Base-by-base conservation (phyloP, 1,140 invertebrate species). In the Harlomillsia oculata region DNA sequence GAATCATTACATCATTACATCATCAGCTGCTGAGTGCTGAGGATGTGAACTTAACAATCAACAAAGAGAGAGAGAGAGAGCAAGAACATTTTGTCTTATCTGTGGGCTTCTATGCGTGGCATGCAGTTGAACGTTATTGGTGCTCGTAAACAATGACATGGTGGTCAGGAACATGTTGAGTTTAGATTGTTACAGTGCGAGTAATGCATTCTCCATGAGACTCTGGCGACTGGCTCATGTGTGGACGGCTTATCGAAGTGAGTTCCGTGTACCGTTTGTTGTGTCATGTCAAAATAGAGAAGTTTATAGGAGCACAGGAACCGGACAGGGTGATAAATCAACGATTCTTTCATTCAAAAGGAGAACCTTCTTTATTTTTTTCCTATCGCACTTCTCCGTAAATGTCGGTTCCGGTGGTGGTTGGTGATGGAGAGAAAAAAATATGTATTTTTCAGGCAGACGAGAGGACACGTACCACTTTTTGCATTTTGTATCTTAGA, bases 211-310 rank as follows among this genome's bases (percentile, higher is more conserved):
- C 50, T 65, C 64, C 44, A 60, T 65, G 60, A 56, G 64, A 56
- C 56, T 65, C 14, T 65, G 64, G 64, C 53, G 64, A 62, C 49
- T 65, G 34, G 64, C 64, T 52, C 64, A 65, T 59, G 64, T 65
- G n/a, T 65, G 64, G 64, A 62, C 57, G 21, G 64, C 64, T 57
- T 65, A 65, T 62, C 60, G 64, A 53, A 65, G 63, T 65, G 50
- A 65, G 63, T 60, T 36, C 21, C 9, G 18, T 20, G 16, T 32
- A 37, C 18, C 25, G 16, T 41, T 29, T n/a, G 11, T 52, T 29
- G 9, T 32, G n/a, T 29, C 16, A 29, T 23, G 30, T 49, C 29
- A 34, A 34, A 9, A 34, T 34, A 34, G 32, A n/a, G 32, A 9
- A 34, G 32, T 8, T 34, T 8, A n/a, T n/a, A 34, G 8, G 34